Evolutionary conservation across 1,140 invertebrate species (phyloP).

Genomic region (Ericerus pela): DNA sequence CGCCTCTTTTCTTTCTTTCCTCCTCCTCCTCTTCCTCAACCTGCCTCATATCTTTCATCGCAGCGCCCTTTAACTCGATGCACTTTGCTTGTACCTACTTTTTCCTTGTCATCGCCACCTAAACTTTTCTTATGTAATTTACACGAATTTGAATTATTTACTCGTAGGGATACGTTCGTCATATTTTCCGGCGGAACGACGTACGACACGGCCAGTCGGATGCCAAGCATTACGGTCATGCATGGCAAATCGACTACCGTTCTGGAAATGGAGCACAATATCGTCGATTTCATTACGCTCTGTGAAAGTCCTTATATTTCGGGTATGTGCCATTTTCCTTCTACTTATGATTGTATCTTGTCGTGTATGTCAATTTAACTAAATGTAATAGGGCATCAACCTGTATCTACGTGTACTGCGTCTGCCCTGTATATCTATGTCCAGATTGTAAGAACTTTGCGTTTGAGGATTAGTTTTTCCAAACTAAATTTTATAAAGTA

Average conservation of each 20-base stretch:
- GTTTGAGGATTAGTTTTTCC: too few relatives aligned
- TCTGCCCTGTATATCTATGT: too few relatives aligned
- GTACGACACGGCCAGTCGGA: slow-evolving; percentile 70
- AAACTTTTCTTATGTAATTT: too few relatives aligned
- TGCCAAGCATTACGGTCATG: slow-evolving; percentile 90
- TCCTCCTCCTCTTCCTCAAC: background rate
- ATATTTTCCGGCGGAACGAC: slow-evolving; percentile 93
- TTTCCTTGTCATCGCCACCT: slow-evolving; percentile 7
- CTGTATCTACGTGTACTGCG: too few relatives aligned
- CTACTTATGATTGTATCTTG: too few relatives aligned
- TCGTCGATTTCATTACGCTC: slow-evolving; percentile 90
- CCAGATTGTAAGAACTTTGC: too few relatives aligned
- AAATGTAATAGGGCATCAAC: too few relatives aligned
- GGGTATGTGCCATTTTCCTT: too few relatives aligned
- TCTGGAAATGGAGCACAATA: slow-evolving; percentile 96
- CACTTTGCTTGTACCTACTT: slow-evolving; percentile 6
- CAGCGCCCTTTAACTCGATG: slow-evolving; percentile 13
- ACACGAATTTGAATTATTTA: background rate
- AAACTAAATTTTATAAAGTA: too few relatives aligned
- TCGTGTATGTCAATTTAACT: too few relatives aligned
- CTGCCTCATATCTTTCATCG: background rate
- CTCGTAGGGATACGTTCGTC: slow-evolving; percentile 62
- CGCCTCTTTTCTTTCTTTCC: background rate
- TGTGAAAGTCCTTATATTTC: slow-evolving; percentile 86
- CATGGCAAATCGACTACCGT: slow-evolving; percentile 90